Evolutionary conservation across 2,888 invertebrate species (phyloP), one percentile per base, ranked within the genome.

Genomic region (Masnerella sp.): DNA sequence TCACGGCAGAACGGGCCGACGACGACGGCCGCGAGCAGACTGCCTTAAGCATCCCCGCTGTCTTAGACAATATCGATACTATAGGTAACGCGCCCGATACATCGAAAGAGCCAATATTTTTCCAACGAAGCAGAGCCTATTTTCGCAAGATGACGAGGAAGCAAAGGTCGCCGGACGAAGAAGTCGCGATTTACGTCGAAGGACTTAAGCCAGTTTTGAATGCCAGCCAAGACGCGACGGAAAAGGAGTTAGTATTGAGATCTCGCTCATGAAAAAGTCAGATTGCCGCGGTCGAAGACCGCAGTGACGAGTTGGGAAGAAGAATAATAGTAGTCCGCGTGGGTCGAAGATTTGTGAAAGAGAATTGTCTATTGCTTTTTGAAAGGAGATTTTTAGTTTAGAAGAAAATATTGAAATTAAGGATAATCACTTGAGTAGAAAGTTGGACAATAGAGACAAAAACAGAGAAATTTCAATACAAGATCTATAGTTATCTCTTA

Each of bases 41-140:
- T 65, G 40, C 70, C 56, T 40, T 32, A 56, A 49, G 59, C 49
- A 47, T 30, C 56, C 36, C 52, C 18, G 49, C 22, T 22, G 42
- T 47, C 11, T 42, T 71, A 17, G 58, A 74, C 54, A 74, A 54
- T 68, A 68, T 71, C 28, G 64, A 71, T 62, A 47, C 49, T 61
- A 32, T 56, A 62, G 47, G 51, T 47, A 69, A 61, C 9, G 67
- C 18, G 49, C 47, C 34, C 9, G 56, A 62, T 12, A 45, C 43
- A 45, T 25, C 45, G 25, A 56, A 54, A 30, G 65, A 51, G 18
- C 47, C 45, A 12, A 49, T 67, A 51, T 61, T 70, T 67, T 67
- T 75, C 47, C 70, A 70, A 47, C 59, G 47, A 36, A 61, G 12
- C 52, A 62, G 18, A 58, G 42, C 61, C 54, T 51, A 67, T 65